Conservation (phyloP, 2,113 vertebrate genomes). For the Microtus oregoni region DNA sequence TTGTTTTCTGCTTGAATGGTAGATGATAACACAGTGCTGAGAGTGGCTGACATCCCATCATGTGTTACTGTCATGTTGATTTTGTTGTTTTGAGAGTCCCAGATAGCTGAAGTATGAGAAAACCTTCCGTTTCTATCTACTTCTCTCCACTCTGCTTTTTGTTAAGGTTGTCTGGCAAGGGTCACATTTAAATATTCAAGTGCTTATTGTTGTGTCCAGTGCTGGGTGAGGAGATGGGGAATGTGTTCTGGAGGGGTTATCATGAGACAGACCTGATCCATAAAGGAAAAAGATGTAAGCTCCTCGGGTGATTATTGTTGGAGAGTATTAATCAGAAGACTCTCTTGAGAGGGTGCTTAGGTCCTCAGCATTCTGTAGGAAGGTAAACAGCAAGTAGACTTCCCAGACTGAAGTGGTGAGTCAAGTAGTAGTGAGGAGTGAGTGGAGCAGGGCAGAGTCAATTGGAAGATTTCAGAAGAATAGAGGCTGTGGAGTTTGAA, state of each 20-base stretch:
- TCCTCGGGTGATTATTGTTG: slow-evolving; percentile 66
- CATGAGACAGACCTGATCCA: slow-evolving; percentile 28
- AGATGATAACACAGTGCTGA: background rate
- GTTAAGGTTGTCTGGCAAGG: slow-evolving; percentile 49
- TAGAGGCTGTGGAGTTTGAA: slow-evolving; percentile 68
- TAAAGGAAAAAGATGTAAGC: slow-evolving; percentile 50
- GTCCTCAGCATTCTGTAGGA: slow-evolving; percentile 76
- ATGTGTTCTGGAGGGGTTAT: slow-evolving; percentile 21
- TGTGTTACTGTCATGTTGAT: background rate
- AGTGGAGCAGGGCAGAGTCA: slow-evolving; percentile 67
- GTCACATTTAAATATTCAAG: slow-evolving; percentile 63
- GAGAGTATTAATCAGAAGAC: slow-evolving; percentile 74
- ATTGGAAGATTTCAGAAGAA: slow-evolving; percentile 71
- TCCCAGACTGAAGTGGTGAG: slow-evolving; percentile 73
- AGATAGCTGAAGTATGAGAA: background rate
- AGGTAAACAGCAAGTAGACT: slow-evolving; percentile 75
- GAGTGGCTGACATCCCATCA: background rate
- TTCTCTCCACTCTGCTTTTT: slow-evolving; percentile 61
- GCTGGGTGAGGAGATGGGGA: slow-evolving; percentile 49
- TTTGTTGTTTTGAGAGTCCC: slow-evolving; percentile 16
- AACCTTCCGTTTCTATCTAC: slow-evolving; percentile 4
- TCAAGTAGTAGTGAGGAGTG: slow-evolving; percentile 70
- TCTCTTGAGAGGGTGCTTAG: slow-evolving; percentile 69
- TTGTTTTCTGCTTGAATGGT: slow-evolving; percentile 56
- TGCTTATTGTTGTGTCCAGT: background rate